Evolutionary conservation across 2,113 vertebrate species (phyloP).

Genomic region (Plectropomus leopardus): DNA sequence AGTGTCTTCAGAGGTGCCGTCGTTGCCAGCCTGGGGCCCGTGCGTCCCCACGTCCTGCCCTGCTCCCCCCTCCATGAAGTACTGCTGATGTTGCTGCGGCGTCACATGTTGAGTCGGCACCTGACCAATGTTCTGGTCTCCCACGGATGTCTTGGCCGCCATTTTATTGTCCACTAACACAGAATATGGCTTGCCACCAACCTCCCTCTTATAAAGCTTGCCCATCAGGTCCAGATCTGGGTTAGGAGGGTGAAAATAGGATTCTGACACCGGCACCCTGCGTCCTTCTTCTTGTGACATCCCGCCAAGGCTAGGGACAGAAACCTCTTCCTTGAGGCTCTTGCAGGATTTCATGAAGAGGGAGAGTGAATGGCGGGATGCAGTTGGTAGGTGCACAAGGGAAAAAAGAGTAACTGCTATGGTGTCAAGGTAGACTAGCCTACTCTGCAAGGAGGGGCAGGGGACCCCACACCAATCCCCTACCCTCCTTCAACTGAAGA

Average conservation of each 20-base stretch:
- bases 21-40: slow-evolving; percentile 77
- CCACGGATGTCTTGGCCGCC: slow-evolving; percentile 86
- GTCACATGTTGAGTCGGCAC: slow-evolving; percentile 53
- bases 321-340: slow-evolving; percentile 89
- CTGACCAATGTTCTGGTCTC: slow-evolving; percentile 69
- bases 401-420: slow-evolving; percentile 27
- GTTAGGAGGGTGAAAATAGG: slow-evolving; percentile 88
- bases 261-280: slow-evolving; percentile 86
- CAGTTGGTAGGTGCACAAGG: not conserved
- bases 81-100: slow-evolving; percentile 90
- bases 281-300: slow-evolving; percentile 95
- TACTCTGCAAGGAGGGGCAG: slow-evolving; percentile 61
- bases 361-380: slow-evolving; percentile 8
- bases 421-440: slow-evolving; percentile 27
- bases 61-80: slow-evolving; percentile 88
- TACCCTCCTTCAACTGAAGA: slow-evolving; percentile 76
- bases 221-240: slow-evolving; percentile 92
- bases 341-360: slow-evolving; percentile 91
- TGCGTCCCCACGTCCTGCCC: slow-evolving; percentile 76
- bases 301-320: slow-evolving; percentile 84
- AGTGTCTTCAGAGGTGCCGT: slow-evolving; percentile 89
- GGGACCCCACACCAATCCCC: slow-evolving; percentile 74
- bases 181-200: slow-evolving; percentile 91
- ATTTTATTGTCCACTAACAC: slow-evolving; percentile 93
- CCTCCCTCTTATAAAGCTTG: slow-evolving; percentile 94